A percentile compares a stretch with the other conserved stretches of the same genome.
Evolutionary conservation across 30 jellyfish, hydroid and myxozoan species (phyloP).

Genomic region (Catostylus mosaicus): DNA sequence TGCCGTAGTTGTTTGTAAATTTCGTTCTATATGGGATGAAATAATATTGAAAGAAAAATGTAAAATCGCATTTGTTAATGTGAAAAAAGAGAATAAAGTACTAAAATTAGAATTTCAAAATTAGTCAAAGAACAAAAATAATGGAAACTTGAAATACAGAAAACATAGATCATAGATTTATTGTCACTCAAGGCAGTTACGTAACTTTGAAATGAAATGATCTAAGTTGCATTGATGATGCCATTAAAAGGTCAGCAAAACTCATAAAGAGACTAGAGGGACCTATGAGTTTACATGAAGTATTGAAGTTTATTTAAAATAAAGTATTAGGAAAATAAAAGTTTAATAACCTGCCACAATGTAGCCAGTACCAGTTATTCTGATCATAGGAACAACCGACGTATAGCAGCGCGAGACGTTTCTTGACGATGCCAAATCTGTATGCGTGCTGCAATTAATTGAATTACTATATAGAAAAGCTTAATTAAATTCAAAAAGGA

Average conservation of each 20-base stretch:
- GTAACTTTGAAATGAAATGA: neutral
- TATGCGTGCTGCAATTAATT: constrained; percentile 33
- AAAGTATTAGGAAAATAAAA: too few relatives aligned
- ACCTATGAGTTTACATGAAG: neutral
- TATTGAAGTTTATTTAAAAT: too few relatives aligned
- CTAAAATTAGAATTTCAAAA: neutral
- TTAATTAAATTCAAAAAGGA: neutral
- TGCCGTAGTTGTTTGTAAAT: constrained; percentile 14
- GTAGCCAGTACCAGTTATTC: constrained; percentile 67
- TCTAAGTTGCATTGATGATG: neutral
- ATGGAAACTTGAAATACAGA: neutral
- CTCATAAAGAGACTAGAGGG: neutral
- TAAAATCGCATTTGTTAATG: too few relatives aligned
- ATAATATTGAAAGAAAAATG: too few relatives aligned
- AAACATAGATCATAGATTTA: neutral
- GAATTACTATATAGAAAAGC: neutral
- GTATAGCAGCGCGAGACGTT: constrained; percentile 69
- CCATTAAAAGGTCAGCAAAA: neutral
- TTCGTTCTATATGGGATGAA: constrained; percentile 43
- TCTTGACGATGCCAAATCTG: constrained; percentile 36
- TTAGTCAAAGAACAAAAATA: neutral
- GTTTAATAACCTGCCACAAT: constrained; percentile 26
- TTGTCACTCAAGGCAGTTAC: neutral
- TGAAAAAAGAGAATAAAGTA: too few relatives aligned
- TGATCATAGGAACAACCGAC: constrained; percentile 57